These are phyloP conservation scores for Blastobasis adustella DNA, from an alignment of 2,888 invertebrate genomes.

Conservation along the genomic window DNA sequence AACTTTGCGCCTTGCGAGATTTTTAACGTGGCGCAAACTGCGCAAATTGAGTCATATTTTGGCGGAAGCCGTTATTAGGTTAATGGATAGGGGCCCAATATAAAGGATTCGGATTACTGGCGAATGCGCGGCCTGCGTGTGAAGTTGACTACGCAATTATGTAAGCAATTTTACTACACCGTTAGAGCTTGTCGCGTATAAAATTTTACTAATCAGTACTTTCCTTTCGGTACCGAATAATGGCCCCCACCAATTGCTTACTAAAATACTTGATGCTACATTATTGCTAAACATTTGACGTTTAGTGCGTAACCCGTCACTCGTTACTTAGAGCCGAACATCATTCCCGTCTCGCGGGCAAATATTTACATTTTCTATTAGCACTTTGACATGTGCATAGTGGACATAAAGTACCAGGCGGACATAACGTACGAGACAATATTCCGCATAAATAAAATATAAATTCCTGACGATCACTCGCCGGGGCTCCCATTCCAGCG, in stretches of 20 bases:
- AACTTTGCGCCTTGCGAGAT: conserved; percentile 26
- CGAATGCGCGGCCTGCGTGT: neutral
- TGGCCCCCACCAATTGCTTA: too few species aligned
- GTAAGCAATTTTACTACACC: neutral
- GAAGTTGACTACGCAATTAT: neutral
- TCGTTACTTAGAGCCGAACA: neutral
- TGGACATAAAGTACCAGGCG: conserved; percentile 37
- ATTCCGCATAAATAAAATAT: conserved; percentile 21
- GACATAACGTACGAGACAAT: conserved; percentile 24
- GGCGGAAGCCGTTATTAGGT: conserved; percentile 21
- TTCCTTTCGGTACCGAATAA: too few species aligned
- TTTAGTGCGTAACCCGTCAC: neutral
- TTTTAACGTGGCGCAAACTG: conserved; percentile 37
- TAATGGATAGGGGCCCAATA: conserved; percentile 1
- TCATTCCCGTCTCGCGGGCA: neutral
- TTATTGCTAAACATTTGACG: neutral
- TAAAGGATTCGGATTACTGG: neutral
- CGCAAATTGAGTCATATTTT: conserved; percentile 46
- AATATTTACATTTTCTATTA: conserved; percentile 9
- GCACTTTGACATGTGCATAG: conserved; percentile 19
- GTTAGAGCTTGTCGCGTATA: neutral
- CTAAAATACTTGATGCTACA: too few species aligned
- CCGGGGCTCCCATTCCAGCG: conserved; percentile 41
- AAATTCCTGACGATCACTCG: conserved; percentile 2
- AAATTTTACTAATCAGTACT: neutral